Conservation (phyloP, 2,797 vertebrate genomes). For the Spheniscus humboldti region DNA sequence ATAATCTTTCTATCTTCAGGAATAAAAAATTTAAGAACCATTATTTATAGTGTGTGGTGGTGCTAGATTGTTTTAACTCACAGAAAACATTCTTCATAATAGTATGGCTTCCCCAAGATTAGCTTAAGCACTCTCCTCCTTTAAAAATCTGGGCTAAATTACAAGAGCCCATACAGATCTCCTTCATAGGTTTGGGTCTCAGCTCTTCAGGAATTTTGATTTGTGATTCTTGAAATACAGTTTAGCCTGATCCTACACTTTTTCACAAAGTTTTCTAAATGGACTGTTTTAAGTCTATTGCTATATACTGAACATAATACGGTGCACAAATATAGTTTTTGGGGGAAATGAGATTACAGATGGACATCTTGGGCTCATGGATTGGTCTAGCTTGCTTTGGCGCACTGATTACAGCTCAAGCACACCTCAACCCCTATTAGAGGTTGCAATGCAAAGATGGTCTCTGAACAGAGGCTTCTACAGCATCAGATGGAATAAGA, state of each 20-base stretch:
- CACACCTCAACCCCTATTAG: background rate
- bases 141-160: background rate
- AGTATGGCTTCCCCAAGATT: background rate
- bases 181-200: background rate
- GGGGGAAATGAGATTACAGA: background rate
- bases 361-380: background rate
- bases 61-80: background rate
- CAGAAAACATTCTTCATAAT: background rate
- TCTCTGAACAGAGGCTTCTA: background rate
- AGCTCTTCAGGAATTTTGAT: background rate
- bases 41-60: background rate
- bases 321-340: accelerated
- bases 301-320: background rate
- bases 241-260: background rate
- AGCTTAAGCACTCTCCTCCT: background rate
- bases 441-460: background rate
- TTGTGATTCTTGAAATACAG: background rate
- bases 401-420: background rate
- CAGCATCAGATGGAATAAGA: background rate
- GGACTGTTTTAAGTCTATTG: background rate
- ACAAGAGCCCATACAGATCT: background rate
- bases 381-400: background rate
- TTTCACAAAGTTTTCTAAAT: background rate
- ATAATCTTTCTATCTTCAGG: slow-evolving; percentile 19
- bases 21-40: background rate